Evolutionary conservation across 2,113 vertebrate genomes (phyloP), one percentile per base, ranked within the genome.

Genomic region (Fulmarus glacialis): DNA sequence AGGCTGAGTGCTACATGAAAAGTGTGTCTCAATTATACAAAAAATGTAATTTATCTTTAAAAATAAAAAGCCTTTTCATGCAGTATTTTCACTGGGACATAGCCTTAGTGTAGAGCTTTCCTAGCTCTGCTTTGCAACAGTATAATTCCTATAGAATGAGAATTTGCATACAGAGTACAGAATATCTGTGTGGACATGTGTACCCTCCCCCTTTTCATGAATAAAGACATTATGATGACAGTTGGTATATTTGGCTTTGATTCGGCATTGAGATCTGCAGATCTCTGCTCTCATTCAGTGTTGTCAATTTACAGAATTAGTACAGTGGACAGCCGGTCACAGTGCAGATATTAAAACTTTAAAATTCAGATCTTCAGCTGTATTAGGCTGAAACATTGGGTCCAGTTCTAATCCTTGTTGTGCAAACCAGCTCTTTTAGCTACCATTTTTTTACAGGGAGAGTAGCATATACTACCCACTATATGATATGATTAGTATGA

Each of bases 21-120:
- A 98, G 91, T 97, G 88, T 93, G 97, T 97, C 95, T 98, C 94
- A 98, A 98, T 98, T 98, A 98, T 98, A 98, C 78, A 96, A 95
- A 93, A 91, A 97, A 95, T 62, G 64, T 97, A 97, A 98, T 97
- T 98, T 98, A 97, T 98, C 82, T 96, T 94, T 88, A 97, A 98
- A 98, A 98, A 84, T 90, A 96, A 96, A 97, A 98, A 92, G 74
- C 80, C 88, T 95, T 98, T 98, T 98, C 82, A 97, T 91, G 84
- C 53, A 5, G 6, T 55, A 94, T 97, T 98, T 97, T 98, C 97
- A 89, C 93, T 91, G 96, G 97, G 95, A 96, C 5, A 9, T 79
- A 86, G 82, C 53, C 67, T 91, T 92, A 97, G 90, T 89, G 87
- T 90, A 97, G 90, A 96, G 96, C 87, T 98, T 97, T 97, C 82